A percentile compares a stretch with the other conserved stretches of the same genome.
Conservation (phyloP, 2,888 invertebrate species). For the Anthrax anthrax region DNA sequence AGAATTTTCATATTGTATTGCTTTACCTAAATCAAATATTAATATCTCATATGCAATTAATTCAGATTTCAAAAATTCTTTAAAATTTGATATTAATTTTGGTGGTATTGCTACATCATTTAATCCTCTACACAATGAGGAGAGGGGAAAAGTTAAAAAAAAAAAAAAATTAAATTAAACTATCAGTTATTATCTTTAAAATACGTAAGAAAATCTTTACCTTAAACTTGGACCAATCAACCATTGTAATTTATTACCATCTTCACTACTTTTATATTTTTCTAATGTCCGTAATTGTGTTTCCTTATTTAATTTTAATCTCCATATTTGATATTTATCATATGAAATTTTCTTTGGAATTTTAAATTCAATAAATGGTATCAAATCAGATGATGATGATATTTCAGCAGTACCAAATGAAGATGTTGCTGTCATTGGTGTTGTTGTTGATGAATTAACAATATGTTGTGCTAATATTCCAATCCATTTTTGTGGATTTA, state of each 20-base stretch:
- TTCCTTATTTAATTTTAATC: slow-evolving; percentile 35
- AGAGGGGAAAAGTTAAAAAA: too few relatives aligned
- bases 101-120: slow-evolving; percentile 63
- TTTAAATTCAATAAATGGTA: slow-evolving; percentile 14
- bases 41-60: slow-evolving; percentile 50
- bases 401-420: too few relatives aligned
- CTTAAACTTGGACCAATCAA: slow-evolving; percentile 41
- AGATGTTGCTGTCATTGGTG: slow-evolving; percentile 19
- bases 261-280: slow-evolving; percentile 33
- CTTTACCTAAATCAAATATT: slow-evolving; percentile 61
- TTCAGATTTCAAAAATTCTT: slow-evolving; percentile 41
- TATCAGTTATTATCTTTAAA: not conserved
- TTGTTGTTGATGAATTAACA: slow-evolving; percentile 23
- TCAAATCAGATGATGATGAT: slow-evolving; percentile 17
- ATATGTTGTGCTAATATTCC: slow-evolving; percentile 31
- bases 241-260: slow-evolving; percentile 42
- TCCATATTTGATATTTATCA: slow-evolving; percentile 37
- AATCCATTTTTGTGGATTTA: slow-evolving; percentile 33
- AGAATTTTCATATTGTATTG: slow-evolving; percentile 52
- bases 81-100: slow-evolving; percentile 35
- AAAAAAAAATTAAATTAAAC: slow-evolving; percentile 4
- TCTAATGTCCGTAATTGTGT: slow-evolving; percentile 34
- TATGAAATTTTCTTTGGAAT: slow-evolving; percentile 25
- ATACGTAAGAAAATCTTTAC: slow-evolving; percentile 14
- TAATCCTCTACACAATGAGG: slow-evolving; percentile 32